A percentile compares a stretch with the other conserved stretches of the same genome.
These are phyloP conservation scores for Nomada fabriciana DNA, from an alignment of 2,888 invertebrate species.

Conservation along the genomic window DNA sequence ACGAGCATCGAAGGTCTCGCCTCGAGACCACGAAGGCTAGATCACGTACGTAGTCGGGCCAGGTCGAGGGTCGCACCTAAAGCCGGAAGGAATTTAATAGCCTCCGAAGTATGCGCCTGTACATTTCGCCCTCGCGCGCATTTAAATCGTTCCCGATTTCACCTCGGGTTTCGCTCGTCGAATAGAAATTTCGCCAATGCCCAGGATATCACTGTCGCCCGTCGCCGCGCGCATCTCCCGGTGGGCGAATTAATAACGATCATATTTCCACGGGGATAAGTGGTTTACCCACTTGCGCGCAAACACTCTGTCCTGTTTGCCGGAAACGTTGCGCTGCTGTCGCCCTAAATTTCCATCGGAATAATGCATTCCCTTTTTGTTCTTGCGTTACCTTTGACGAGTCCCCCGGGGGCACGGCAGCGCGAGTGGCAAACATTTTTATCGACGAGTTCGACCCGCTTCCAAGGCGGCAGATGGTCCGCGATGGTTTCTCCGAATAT, in stretches of 20 bases:
- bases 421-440: background rate
- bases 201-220: background rate
- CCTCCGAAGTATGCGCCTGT: too few relatives aligned
- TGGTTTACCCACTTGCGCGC: background rate
- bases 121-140: too few relatives aligned
- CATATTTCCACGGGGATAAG: constrained; percentile 1
- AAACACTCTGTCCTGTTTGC: constrained; percentile 8
- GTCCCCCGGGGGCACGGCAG: background rate
- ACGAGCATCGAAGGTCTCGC: background rate
- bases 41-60: background rate
- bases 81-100: too few relatives aligned
- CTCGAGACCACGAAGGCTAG: background rate
- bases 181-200: background rate
- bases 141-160: too few relatives aligned
- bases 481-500: background rate
- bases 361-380: constrained; percentile 13
- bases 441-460: background rate
- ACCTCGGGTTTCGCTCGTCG: too few relatives aligned
- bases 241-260: constrained; percentile 29
- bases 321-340: background rate
- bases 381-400: constrained; percentile 12
- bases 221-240: background rate
- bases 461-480: background rate
- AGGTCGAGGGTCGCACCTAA: too few relatives aligned
- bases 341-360: background rate